Evolutionary conservation across 2,888 invertebrate genomes (phyloP).

Genomic region (Drosophila limbata): DNA sequence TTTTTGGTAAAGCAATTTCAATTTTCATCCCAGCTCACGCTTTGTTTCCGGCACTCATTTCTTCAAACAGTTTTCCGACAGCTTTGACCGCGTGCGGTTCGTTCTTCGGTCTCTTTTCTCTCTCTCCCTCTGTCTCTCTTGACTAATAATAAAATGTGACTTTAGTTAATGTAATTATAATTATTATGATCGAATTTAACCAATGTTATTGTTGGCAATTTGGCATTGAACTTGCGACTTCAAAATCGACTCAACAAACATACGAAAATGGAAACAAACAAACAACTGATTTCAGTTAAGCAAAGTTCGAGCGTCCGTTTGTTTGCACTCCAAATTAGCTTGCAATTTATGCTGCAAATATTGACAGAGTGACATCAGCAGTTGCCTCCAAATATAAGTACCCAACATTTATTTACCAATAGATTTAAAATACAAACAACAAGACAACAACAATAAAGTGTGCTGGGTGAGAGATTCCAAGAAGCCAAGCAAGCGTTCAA

Average conservation of each 20-base stretch:
- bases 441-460: conserved; percentile 23
- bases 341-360: conserved; percentile 67
- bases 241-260: conserved; percentile 21
- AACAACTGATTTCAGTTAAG: conserved; percentile 50
- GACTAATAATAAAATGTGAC: conserved; percentile 5
- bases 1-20: conserved; percentile 64
- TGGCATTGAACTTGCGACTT: conserved; percentile 73
- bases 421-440: conserved; percentile 43
- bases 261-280: conserved; percentile 28
- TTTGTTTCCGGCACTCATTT: conserved; percentile 46
- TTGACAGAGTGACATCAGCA: conserved; percentile 73
- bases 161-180: conserved; percentile 1
- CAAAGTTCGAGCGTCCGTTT: conserved; percentile 38
- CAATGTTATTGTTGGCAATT: conserved; percentile 26
- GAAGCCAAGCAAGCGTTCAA: conserved; percentile 36
- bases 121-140: not conserved
- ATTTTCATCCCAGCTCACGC: conserved; percentile 27
- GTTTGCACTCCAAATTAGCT: conserved; percentile 69
- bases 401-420: conserved; percentile 43
- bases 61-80: conserved; percentile 66
- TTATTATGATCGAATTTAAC: conserved; percentile 19
- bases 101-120: conserved; percentile 2
- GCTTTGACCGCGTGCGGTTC: conserved; percentile 63
- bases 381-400: conserved; percentile 28
- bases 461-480: conserved; percentile 45